A percentile compares a stretch with the other conserved stretches of the same genome.
Conservation (phyloP, 2,113 vertebrate species). For the Lepidothrix coronata region DNA sequence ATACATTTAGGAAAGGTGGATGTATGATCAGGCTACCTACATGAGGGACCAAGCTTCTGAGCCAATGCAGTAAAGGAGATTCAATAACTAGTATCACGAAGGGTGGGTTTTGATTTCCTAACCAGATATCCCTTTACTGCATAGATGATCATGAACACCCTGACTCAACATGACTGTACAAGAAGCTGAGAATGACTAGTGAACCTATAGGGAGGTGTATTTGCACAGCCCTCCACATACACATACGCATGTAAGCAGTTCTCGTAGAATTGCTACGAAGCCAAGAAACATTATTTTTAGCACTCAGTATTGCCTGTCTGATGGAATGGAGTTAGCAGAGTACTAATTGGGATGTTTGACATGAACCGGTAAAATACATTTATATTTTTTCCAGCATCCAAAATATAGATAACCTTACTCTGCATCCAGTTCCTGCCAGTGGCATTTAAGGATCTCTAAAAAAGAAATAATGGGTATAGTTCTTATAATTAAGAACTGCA, state of each 20-base stretch:
- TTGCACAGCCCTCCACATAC: neutral
- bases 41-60: neutral
- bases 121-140: neutral
- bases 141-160: neutral
- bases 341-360: constrained; percentile 21
- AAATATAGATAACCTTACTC: constrained; percentile 10
- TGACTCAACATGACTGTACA: neutral
- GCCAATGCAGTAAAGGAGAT: neutral
- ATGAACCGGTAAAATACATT: neutral
- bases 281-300: neutral
- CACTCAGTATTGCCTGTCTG: neutral
- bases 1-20: neutral
- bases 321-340: neutral
- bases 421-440: neutral
- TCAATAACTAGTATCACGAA: neutral
- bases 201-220: neutral
- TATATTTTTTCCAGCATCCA: neutral
- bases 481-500: neutral
- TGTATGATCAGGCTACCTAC: neutral
- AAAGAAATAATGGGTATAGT: neutral
- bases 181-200: neutral
- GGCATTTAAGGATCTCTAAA: neutral
- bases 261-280: neutral
- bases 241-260: neutral
- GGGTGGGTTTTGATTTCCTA: neutral